A percentile compares a stretch with the other conserved stretches of the same genome.
These are phyloP conservation scores for Oryzias celebensis DNA, from an alignment of 2,113 vertebrate genomes.

Conservation along the genomic window DNA sequence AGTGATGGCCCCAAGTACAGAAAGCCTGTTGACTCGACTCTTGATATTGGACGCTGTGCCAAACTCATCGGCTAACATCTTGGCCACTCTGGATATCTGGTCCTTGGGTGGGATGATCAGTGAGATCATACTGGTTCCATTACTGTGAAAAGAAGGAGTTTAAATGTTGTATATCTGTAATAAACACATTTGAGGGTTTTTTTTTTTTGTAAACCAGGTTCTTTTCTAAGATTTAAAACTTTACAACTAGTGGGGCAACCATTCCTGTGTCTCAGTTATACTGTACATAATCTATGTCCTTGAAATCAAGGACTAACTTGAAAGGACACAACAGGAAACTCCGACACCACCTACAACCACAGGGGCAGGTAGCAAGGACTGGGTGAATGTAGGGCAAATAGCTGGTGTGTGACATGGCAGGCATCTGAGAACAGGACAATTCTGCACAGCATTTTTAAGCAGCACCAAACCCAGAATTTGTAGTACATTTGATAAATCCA, in stretches of 20 bases:
- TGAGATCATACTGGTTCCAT: constrained; percentile 99
- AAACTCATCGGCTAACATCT: constrained; percentile 99
- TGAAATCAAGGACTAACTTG: constrained; percentile 45
- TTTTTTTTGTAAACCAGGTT: constrained; percentile 13
- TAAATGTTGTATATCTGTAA: not conserved
- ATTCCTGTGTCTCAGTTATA: constrained; percentile 21
- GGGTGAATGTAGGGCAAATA: constrained; percentile 55
- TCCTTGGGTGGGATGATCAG: constrained; percentile 99
- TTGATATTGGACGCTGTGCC: constrained; percentile 99
- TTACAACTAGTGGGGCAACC: constrained; percentile 17
- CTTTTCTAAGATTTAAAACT: not conserved
- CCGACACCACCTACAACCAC: constrained; percentile 17
- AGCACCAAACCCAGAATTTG: constrained; percentile 28
- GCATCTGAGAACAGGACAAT: constrained; percentile 37
- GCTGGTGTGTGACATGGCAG: constrained; percentile 57
- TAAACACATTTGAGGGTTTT: no score
- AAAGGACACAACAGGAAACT: constrained; percentile 30
- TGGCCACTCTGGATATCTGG: constrained; percentile 99
- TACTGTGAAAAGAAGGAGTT: constrained; percentile 75
- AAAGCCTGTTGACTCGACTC: constrained; percentile 97
- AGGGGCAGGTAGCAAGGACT: constrained; percentile 25
- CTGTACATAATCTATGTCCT: constrained; percentile 48
- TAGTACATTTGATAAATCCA: constrained; percentile 11
- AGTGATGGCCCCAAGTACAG: constrained; percentile 98
- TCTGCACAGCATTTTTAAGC: constrained; percentile 40